phyloP scores from a whole-genome alignment of 2,888 invertebrate species.

The Anthophora plumipes region DNA sequence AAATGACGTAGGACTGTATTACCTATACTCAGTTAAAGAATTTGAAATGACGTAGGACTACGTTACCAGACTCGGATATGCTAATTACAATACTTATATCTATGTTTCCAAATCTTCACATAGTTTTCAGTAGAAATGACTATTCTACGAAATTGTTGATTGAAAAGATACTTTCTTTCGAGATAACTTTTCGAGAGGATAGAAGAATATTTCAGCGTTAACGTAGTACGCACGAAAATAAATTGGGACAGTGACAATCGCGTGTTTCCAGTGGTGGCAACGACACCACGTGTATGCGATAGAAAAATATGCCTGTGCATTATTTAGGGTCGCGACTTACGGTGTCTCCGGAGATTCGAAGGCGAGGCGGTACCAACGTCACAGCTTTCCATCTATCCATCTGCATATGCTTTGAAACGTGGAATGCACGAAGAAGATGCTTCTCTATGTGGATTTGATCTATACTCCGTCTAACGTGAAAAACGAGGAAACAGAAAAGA shows the following conservation, averaged over 20 bases:
- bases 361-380: constrained; percentile 76
- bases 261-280: constrained; percentile 53
- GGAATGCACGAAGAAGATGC: constrained; percentile 63
- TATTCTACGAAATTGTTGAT: too few species aligned
- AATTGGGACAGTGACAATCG: constrained; percentile 69
- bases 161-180: neutral
- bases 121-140: too few species aligned
- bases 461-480: constrained; percentile 55
- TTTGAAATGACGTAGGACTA: too few species aligned
- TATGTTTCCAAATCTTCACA: too few species aligned
- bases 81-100: too few species aligned
- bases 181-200: neutral
- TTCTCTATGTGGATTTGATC: constrained; percentile 64
- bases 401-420: constrained; percentile 79
- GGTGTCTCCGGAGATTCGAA: constrained; percentile 77
- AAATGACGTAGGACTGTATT: too few species aligned
- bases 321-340: constrained; percentile 79
- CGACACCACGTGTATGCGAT: constrained; percentile 67
- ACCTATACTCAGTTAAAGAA: too few species aligned
- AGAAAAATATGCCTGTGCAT: constrained; percentile 80
- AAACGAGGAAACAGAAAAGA: constrained; percentile 56
- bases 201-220: constrained; percentile 15
- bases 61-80: too few species aligned
- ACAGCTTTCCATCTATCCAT: constrained; percentile 82
- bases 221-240: constrained; percentile 44